Conservation (phyloP, 2,113 vertebrate genomes). For the Ondatra zibethicus region DNA sequence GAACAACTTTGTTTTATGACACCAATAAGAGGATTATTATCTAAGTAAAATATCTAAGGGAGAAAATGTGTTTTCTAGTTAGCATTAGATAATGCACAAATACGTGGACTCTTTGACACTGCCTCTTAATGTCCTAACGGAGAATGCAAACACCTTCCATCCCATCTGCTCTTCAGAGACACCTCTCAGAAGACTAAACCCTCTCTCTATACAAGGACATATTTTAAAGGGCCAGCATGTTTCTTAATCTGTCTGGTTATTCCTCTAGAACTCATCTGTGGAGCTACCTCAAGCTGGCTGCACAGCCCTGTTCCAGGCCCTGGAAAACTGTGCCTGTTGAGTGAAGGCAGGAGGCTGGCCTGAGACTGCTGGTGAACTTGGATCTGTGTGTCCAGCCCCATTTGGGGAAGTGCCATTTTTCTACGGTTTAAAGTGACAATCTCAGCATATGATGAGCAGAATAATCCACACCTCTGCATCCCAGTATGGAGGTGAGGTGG, state of each 20-base stretch:
- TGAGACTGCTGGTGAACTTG: neutral
- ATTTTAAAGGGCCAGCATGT: neutral
- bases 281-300: neutral
- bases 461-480: neutral
- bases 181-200: neutral
- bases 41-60: constrained; percentile 40
- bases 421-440: neutral
- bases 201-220: neutral
- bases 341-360: neutral
- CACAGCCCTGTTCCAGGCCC: neutral
- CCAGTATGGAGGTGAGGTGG: neutral
- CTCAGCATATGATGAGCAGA: constrained; percentile 40
- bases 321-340: neutral
- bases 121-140: neutral
- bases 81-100: neutral
- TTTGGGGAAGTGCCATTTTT: neutral
- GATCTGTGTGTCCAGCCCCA: neutral
- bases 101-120: neutral
- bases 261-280: neutral
- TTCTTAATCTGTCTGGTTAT: neutral
- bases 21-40: constrained; percentile 51
- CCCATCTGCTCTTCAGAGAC: neutral
- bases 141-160: neutral
- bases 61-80: constrained; percentile 42
- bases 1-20: constrained; percentile 30